Evolutionary conservation across 2,888 invertebrate genomes (phyloP), one percentile per base, ranked within the genome.

Genomic region (Octonoba sinensis): DNA sequence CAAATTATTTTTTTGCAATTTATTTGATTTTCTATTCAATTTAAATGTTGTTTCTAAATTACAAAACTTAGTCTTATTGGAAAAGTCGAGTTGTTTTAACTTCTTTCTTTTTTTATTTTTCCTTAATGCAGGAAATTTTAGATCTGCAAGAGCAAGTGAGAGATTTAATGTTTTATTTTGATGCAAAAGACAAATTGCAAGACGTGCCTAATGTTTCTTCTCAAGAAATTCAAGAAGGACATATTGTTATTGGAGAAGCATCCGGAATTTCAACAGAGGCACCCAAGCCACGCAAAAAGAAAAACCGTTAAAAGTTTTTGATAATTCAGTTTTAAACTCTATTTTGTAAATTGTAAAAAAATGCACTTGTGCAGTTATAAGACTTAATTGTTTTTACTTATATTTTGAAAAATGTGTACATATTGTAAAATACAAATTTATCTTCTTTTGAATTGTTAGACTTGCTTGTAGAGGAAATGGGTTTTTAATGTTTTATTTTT

Each of bases 81-180:
- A 36, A n/a, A 36, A 36, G 36, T 36, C 11, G 3, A 36, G 6
- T 6, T 36, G 11, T 36, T n/a, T 36, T 36, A 36, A 27, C 27
- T 6, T 6, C 6, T 27, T 27, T 27, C 27, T 6, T 27, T 36
- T 36, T 36, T 8, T 8, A 57, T 57, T 59, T 69, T n/a, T n/a
- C n/a, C n/a, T n/a, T n/a, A 27, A 74, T 85, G 6, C 87, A 89
- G 64, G 93, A 97, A 91, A 91, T 96, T n/a, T 85, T 89, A 0
- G 96, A 97, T 22, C 90, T 99, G 46, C 93, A 93, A 85, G 98
- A 99, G 86, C 97, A 99, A 46, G 91, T 99, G 12, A 91, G 95
- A 49, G 99, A 99, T 91, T 91, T 99, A 66, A 97, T 98, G 96
- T 97, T 99, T 90, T 97, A 94, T 88, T 92, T 99, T 86, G 96